These are phyloP conservation scores for Meghimatium bilineatum DNA, from an alignment of 2,888 invertebrate genomes.

Conservation along the genomic window DNA sequence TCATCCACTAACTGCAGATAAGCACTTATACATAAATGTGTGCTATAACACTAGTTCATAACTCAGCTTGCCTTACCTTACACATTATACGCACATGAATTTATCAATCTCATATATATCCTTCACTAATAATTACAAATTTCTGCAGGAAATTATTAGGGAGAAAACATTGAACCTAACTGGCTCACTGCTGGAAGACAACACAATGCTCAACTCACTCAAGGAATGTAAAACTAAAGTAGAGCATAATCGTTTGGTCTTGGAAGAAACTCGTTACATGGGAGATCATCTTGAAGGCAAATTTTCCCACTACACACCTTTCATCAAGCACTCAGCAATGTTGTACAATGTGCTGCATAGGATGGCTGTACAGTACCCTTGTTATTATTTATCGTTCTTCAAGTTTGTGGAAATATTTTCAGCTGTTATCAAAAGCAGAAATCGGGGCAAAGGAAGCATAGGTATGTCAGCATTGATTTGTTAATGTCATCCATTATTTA, in stretches of 20 bases:
- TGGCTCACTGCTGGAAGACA: constrained; percentile 73
- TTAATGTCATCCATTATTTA: not conserved
- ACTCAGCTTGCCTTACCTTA: no score
- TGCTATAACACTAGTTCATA: no score
- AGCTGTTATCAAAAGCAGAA: constrained; percentile 63
- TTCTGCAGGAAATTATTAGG: constrained; percentile 69
- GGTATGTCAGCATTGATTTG: constrained; percentile 57
- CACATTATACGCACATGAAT: not conserved
- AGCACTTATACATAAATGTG: no score
- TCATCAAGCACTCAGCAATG: constrained; percentile 72
- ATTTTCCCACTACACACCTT: constrained; percentile 70
- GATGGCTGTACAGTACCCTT: constrained; percentile 68
- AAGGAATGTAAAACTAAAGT: constrained; percentile 70
- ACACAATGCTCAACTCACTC: constrained; percentile 72
- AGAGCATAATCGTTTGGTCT: constrained; percentile 67
- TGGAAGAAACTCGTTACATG: constrained; percentile 73
- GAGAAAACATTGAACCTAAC: constrained; percentile 72
- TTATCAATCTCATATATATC: not conserved
- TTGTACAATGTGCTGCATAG: constrained; percentile 71
- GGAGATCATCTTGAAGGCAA: constrained; percentile 73
- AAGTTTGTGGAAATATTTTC: constrained; percentile 69
- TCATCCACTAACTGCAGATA: no score
- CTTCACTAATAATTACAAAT: not conserved
- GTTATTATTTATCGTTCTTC: constrained; percentile 72
- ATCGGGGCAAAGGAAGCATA: constrained; percentile 72